phyloP scores from a whole-genome alignment of 2,113 vertebrate genomes.

The Pseudolaguvia tuberculata region DNA sequence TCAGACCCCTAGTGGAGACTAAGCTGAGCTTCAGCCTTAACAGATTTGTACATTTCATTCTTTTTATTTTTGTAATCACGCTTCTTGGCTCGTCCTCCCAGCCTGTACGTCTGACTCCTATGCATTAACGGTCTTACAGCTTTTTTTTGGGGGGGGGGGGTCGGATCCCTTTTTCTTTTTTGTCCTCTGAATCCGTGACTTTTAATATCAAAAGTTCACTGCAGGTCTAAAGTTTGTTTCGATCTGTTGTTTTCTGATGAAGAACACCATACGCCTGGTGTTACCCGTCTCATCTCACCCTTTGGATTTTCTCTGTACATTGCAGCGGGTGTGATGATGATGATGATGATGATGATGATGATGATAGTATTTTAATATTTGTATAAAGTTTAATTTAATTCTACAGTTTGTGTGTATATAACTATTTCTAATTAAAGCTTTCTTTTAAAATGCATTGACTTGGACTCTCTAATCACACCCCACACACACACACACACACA shows the following conservation, averaged over 20 bases:
- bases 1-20: constrained; percentile 55
- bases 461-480: constrained; percentile 25
- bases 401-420: constrained; percentile 96
- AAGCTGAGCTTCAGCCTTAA: constrained; percentile 69
- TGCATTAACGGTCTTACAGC: constrained; percentile 66
- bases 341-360: too few relatives aligned
- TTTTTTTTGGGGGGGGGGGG: constrained; percentile 48
- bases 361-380: constrained; percentile 99
- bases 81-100: constrained; percentile 60
- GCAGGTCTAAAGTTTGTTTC: constrained; percentile 51
- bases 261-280: constrained; percentile 67
- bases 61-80: constrained; percentile 52
- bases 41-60: constrained; percentile 59
- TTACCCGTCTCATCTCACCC: constrained; percentile 51
- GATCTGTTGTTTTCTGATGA: constrained; percentile 49
- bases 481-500: too few relatives aligned
- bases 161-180: constrained; percentile 39
- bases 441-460: constrained; percentile 84
- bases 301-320: constrained; percentile 81
- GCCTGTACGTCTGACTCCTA: constrained; percentile 70
- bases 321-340: constrained; percentile 98
- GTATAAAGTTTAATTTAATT: constrained; percentile 99
- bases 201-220: constrained; percentile 48
- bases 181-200: constrained; percentile 47
- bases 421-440: constrained; percentile 99